Base-by-base conservation (phyloP, 1,140 invertebrate genomes). In the Zaprionus tsacasi region DNA sequence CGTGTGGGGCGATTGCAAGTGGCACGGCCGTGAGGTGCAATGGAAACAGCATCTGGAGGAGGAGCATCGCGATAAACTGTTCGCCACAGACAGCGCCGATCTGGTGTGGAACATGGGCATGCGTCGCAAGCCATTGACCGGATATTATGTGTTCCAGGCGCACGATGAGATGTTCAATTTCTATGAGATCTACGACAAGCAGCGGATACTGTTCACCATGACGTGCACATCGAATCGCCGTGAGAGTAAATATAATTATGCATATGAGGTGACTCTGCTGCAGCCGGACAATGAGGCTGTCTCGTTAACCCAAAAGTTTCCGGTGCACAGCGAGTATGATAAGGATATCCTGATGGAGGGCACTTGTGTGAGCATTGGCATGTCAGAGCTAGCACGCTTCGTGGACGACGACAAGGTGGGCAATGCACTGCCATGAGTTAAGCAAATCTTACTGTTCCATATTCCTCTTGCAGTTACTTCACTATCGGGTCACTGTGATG, bases 81-180 rank as follows among this genome's bases (percentile, higher is more conserved):
- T 91, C 52, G 50, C 56, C 4, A 43, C 76, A 1, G 27, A 45
- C 30, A 77, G 15, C 1, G 75, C 68, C 0, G 80, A 92, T 61
- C 68, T 92, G 27, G 66, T 80, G 12, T 92, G 91, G 91, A 85
- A 92, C 54, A 82, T 92, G 81, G 78, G 30, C 0, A 48, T 68
- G 55, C 75, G 80, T 0, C 74, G 82, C 4, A 89, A 91, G 15
- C 85, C 91, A 1, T 65, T 92, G 0, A 83, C 91, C 6, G 91
- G 91, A 0, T 92, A 92, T 48, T 92, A 92, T 65, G 85, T 92
- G 11, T 91, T 92, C 55, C 76, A 92, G 61, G 79, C 86, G 3
- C 78, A 72, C 54, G 82, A 90, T 38, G 91, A 92, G 67, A 91
- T 92, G 82, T 92, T 92, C 57, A 92, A 92, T 69, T 91, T 92